Evolutionary conservation across 1,140 invertebrate species (phyloP).

Genomic region (Cyphomyrmex costatus): DNA sequence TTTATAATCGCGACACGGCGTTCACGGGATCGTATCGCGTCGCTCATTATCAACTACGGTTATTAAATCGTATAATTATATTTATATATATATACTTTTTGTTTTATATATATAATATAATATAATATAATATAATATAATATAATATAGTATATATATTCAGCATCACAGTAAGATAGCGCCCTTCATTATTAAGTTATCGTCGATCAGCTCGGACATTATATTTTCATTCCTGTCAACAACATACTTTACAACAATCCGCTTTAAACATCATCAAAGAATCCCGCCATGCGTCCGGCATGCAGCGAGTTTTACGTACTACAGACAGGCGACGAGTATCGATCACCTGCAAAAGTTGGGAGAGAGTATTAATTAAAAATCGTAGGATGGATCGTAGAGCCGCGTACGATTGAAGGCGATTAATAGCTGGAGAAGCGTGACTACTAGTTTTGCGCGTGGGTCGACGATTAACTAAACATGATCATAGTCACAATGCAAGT

Average conservation of each 20-base stretch:
- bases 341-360: conserved; percentile 10
- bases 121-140: conserved; percentile 81
- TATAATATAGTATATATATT: conserved; percentile 85
- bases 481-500: conserved; percentile 15
- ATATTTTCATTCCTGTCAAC: conserved; percentile 81
- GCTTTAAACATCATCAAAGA: conserved; percentile 76
- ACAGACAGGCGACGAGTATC: conserved; percentile 38
- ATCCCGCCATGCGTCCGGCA: conserved; percentile 16
- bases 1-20: conserved; percentile 49
- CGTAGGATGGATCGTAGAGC: conserved; percentile 5
- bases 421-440: conserved; percentile 21
- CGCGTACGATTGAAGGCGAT: conserved; percentile 47
- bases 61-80: conserved; percentile 76
- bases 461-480: conserved; percentile 39
- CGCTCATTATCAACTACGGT: conserved; percentile 69
- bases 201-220: conserved; percentile 80
- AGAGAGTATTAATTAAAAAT: conserved; percentile 40
- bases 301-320: conserved; percentile 58
- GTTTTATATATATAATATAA: conserved; percentile 60
- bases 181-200: conserved; percentile 84
- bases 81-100: conserved; percentile 66
- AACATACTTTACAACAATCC: conserved; percentile 85
- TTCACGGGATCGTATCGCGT: conserved; percentile 5
- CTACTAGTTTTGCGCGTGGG: background rate
- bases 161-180: conserved; percentile 87